A percentile compares a stretch with the other conserved stretches of the same genome.
phyloP scores from a whole-genome alignment of 1,140 invertebrate species.

The Euwallacea fornicatus region DNA sequence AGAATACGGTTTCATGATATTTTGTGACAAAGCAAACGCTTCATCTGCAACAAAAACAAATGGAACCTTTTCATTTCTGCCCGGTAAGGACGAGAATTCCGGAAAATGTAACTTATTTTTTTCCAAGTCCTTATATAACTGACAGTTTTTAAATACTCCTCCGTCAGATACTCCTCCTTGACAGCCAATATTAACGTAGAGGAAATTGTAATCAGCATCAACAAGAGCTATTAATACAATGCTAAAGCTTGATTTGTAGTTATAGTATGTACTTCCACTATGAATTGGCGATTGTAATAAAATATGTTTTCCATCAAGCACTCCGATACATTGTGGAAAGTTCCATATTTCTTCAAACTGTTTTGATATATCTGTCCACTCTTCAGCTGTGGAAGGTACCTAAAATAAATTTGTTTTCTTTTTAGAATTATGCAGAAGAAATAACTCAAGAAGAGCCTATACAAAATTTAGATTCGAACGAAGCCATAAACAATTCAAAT shows the following conservation, averaged over 20 bases:
- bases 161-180: constrained; percentile 42
- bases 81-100: not conserved
- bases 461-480: constrained; percentile 4
- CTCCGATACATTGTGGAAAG: constrained; percentile 35
- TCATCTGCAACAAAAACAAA: constrained; percentile 55
- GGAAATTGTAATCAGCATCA: constrained; percentile 54
- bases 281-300: constrained; percentile 41
- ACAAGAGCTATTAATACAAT: constrained; percentile 54
- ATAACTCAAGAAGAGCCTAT: constrained; percentile 6
- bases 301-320: constrained; percentile 53
- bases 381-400: constrained; percentile 19
- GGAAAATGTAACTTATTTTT: constrained; percentile 16
- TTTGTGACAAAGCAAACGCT: constrained; percentile 54
- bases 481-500: constrained; percentile 5
- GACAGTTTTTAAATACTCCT: constrained; percentile 19
- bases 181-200: constrained; percentile 49
- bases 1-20: constrained; percentile 56
- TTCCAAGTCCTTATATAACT: constrained; percentile 15
- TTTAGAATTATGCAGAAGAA: constrained; percentile 7
- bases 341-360: constrained; percentile 28
- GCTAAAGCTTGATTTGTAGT: constrained; percentile 55
- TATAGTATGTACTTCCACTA: constrained; percentile 52
- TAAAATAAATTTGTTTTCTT: constrained; percentile 13
- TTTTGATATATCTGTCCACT: constrained; percentile 21
- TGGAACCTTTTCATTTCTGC: constrained; percentile 10